Conservation (phyloP, 2,888 invertebrate genomes). For the Hypercompe scribonia region DNA sequence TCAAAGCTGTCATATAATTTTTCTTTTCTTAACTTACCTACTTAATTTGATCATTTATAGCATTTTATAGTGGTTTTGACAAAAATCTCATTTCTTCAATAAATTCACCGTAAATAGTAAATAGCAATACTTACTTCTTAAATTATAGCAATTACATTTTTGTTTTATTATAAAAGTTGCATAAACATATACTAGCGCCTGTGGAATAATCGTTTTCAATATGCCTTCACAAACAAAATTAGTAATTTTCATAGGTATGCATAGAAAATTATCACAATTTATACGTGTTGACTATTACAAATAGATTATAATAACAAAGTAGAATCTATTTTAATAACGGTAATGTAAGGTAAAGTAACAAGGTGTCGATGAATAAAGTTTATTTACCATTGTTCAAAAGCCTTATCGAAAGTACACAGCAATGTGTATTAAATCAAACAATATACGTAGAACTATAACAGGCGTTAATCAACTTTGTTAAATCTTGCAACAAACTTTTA, state of each 20-base stretch:
- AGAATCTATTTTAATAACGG: slow-evolving; percentile 14
- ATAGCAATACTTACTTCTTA: too few species aligned
- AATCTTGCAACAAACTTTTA: not conserved
- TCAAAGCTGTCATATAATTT: too few species aligned
- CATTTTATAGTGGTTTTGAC: too few species aligned
- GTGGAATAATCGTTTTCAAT: not conserved
- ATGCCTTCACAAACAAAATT: not conserved
- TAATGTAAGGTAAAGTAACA: slow-evolving; percentile 21
- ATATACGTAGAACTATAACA: slow-evolving; percentile 31
- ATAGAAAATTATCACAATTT: not conserved
- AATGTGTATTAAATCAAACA: slow-evolving; percentile 51
- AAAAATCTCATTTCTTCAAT: too few species aligned
- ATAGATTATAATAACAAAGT: not conserved
- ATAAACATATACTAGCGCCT: not conserved
- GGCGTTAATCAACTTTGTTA: slow-evolving; percentile 51
- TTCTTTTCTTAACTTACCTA: too few species aligned
- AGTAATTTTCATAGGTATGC: not conserved
- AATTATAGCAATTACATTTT: not conserved
- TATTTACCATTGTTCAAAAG: slow-evolving; percentile 38
- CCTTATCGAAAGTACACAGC: slow-evolving; percentile 55
- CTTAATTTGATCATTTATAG: too few species aligned
- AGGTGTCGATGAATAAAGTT: slow-evolving; percentile 24
- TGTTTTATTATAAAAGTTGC: not conserved
- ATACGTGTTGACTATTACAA: not conserved
- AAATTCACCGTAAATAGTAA: too few species aligned